Evolutionary conservation across 2,113 vertebrate genomes (phyloP).

Genomic region (Eptesicus fuscus): DNA sequence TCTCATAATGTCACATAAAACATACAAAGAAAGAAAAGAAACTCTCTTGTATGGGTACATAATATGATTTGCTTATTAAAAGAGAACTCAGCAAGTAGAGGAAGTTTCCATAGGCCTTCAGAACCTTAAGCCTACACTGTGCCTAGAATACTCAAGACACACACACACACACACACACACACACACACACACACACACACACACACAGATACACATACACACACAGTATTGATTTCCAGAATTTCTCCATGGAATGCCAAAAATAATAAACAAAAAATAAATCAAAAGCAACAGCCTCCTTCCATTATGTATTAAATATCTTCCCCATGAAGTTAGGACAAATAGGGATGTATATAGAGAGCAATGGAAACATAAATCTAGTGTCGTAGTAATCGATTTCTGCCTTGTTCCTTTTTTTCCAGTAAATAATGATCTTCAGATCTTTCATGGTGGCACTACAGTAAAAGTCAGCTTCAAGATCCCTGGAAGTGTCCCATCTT

Average conservation of each 20-base stretch:
- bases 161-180: neutral
- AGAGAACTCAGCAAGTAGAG: neutral
- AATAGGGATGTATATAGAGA: slow-evolving; percentile 84
- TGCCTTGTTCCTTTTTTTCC: slow-evolving; percentile 86
- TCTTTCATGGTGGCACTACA: slow-evolving; percentile 79
- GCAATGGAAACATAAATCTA: slow-evolving; percentile 85
- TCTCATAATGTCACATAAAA: neutral
- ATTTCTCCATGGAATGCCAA: slow-evolving; percentile 81
- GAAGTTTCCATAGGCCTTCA: neutral
- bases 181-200: slow-evolving; percentile 42
- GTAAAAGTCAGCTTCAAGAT: slow-evolving; percentile 73
- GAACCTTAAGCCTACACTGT: slow-evolving; percentile 43
- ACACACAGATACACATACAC: slow-evolving; percentile 69
- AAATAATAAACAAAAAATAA: slow-evolving; percentile 86
- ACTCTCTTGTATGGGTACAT: neutral
- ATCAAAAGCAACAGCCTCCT: slow-evolving; percentile 82
- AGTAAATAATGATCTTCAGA: slow-evolving; percentile 86
- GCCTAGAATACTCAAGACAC: slow-evolving; percentile 39
- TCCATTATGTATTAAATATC: slow-evolving; percentile 86
- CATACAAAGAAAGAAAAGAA: slow-evolving; percentile 31
- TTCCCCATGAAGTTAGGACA: slow-evolving; percentile 83
- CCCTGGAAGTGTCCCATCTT: slow-evolving; percentile 68
- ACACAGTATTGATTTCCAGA: slow-evolving; percentile 81
- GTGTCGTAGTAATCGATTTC: slow-evolving; percentile 81
- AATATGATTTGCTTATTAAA: neutral